phyloP scores from a whole-genome alignment of 2,888 invertebrate species.

The Notodonta dromedarius region DNA sequence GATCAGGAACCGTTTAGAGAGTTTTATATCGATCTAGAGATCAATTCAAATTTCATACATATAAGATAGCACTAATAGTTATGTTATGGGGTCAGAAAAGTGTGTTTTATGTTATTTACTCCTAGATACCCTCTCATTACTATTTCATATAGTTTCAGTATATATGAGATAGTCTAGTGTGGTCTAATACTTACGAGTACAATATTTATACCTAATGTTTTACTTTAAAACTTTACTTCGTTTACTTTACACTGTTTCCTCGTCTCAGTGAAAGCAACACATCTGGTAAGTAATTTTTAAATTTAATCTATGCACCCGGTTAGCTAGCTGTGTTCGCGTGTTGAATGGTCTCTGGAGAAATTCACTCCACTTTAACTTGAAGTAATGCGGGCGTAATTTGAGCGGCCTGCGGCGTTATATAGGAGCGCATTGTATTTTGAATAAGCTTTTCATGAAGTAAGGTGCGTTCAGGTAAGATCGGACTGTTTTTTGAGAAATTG shows the following conservation, averaged over 20 bases:
- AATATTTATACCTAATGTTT: too few relatives aligned
- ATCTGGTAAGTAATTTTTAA: background rate
- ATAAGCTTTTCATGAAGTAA: background rate
- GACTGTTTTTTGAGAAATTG: too few relatives aligned
- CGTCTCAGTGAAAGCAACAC: background rate
- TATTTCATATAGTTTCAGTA: too few relatives aligned
- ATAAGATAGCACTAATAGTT: too few relatives aligned
- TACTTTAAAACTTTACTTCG: background rate
- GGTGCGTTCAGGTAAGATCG: too few relatives aligned
- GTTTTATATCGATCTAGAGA: background rate
- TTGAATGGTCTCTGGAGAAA: background rate
- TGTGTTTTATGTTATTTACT: too few relatives aligned
- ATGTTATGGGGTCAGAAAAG: too few relatives aligned
- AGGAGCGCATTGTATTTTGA: background rate
- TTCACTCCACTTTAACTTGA: background rate
- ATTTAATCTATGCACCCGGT: background rate
- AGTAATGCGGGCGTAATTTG: background rate
- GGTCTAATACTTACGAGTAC: too few relatives aligned
- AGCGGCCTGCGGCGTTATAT: background rate
- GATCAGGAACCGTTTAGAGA: too few relatives aligned
- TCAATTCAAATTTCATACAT: too few relatives aligned
- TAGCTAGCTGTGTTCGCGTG: background rate
- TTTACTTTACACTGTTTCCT: background rate
- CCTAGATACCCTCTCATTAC: too few relatives aligned
- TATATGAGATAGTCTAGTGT: too few relatives aligned